A percentile compares a stretch with the other conserved stretches of the same genome.
Evolutionary conservation across 2,888 invertebrate species (phyloP).

Genomic region (Megastigmus dorsalis): DNA sequence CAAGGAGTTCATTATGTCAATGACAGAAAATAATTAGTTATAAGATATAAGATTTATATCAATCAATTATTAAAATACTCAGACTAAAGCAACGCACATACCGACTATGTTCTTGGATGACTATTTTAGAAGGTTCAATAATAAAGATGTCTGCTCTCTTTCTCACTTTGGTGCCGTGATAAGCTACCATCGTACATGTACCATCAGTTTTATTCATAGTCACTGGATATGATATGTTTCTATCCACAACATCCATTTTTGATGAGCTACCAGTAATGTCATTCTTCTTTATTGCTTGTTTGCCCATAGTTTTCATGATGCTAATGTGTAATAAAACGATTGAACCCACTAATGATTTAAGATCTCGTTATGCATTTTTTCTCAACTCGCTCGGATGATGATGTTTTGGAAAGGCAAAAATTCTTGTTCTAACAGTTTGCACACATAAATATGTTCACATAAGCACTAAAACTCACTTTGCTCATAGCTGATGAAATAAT

Average conservation of each 20-base stretch:
- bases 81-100: constrained; percentile 1
- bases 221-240: neutral
- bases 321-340: neutral
- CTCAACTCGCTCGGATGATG: too few species aligned
- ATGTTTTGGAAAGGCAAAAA: too few species aligned
- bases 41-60: too few species aligned
- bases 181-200: constrained; percentile 52
- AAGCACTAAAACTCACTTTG: too few species aligned
- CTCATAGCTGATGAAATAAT: too few species aligned
- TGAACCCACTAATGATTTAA: too few species aligned
- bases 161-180: constrained; percentile 53
- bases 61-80: too few species aligned
- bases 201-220: neutral
- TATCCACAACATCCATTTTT: neutral
- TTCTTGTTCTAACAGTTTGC: too few species aligned
- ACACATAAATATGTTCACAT: too few species aligned
- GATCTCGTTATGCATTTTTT: too few species aligned
- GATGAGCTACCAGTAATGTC: neutral
- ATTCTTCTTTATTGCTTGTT: neutral
- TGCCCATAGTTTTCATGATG: neutral
- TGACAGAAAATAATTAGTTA: too few species aligned
- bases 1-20: too few species aligned
- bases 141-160: constrained; percentile 50
- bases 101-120: constrained; percentile 42
- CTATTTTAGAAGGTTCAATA: constrained; percentile 54